A percentile compares a stretch with the other conserved stretches of the same genome.
Conservation (phyloP, 2,888 invertebrate genomes). For the Sphinx pinastri region DNA sequence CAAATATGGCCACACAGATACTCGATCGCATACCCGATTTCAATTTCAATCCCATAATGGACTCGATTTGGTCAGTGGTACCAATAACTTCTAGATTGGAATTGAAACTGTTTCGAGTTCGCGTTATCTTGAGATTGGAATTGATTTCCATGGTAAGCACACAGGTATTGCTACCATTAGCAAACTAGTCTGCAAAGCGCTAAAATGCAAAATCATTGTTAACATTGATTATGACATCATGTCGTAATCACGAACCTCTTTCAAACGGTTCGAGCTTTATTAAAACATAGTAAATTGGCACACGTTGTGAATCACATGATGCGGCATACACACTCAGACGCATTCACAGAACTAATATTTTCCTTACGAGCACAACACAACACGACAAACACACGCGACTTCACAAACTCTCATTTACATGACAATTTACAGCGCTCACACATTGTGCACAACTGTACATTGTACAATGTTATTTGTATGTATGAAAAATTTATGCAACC, state of each 20-base stretch:
- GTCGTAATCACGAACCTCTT: constrained; percentile 4
- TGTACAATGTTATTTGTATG: constrained; percentile 18
- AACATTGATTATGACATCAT: constrained; percentile 5
- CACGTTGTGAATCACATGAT: not conserved
- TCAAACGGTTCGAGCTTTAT: not conserved
- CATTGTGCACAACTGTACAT: constrained; percentile 1
- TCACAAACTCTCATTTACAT: constrained; percentile 16
- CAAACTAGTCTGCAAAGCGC: not conserved
- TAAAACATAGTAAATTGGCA: constrained; percentile 2
- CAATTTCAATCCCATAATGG: too few relatives aligned
- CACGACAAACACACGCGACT: not conserved
- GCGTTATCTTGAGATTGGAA: too few relatives aligned
- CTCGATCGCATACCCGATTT: too few relatives aligned
- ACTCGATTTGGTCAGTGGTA: too few relatives aligned
- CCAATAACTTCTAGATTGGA: too few relatives aligned
- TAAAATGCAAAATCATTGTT: constrained; percentile 1
- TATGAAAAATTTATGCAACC: constrained; percentile 1
- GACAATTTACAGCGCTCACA: not conserved
- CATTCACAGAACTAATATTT: not conserved
- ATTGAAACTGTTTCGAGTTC: too few relatives aligned
- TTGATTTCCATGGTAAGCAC: too few relatives aligned
- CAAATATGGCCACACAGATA: too few relatives aligned
- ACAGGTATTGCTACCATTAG: not conserved
- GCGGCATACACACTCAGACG: not conserved
- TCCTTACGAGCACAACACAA: not conserved